Percentiles rank a stretch among this genome's conserved stretches.
phyloP scores from a whole-genome alignment of 2,113 vertebrate species.

The Myotis brandtii region DNA sequence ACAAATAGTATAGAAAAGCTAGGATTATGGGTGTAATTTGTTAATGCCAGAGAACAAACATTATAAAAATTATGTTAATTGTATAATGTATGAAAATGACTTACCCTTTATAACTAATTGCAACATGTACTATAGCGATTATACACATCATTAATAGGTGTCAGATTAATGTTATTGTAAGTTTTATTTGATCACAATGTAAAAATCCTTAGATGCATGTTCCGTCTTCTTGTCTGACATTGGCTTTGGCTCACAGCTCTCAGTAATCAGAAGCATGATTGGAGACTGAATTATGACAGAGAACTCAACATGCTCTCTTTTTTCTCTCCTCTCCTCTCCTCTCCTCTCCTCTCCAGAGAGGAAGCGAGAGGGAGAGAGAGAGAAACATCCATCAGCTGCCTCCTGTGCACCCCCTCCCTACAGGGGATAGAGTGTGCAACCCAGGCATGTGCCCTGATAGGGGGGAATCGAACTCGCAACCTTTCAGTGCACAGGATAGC shows the following conservation, averaged over 20 bases:
- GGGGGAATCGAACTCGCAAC: too few relatives aligned
- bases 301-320: background rate
- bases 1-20: background rate
- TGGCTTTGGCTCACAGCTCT: background rate
- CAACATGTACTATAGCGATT: background rate
- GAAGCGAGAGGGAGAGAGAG: too few relatives aligned
- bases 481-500: too few relatives aligned
- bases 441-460: too few relatives aligned
- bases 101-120: slow-evolving; percentile 60
- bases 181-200: slow-evolving; percentile 40
- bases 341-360: too few relatives aligned
- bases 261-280: background rate
- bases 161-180: slow-evolving; percentile 39
- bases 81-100: slow-evolving; percentile 60
- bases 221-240: background rate
- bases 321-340: too few relatives aligned
- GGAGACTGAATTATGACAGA: background rate
- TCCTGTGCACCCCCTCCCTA: too few relatives aligned
- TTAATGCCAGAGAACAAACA: slow-evolving; percentile 40
- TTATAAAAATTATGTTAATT: slow-evolving; percentile 66
- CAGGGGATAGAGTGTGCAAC: too few relatives aligned
- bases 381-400: too few relatives aligned
- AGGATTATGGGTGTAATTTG: background rate
- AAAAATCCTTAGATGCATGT: background rate
- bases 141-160: slow-evolving; percentile 59